Evolutionary conservation across 2,888 invertebrate genomes (phyloP).

Genomic region (Tinea semifulvella): DNA sequence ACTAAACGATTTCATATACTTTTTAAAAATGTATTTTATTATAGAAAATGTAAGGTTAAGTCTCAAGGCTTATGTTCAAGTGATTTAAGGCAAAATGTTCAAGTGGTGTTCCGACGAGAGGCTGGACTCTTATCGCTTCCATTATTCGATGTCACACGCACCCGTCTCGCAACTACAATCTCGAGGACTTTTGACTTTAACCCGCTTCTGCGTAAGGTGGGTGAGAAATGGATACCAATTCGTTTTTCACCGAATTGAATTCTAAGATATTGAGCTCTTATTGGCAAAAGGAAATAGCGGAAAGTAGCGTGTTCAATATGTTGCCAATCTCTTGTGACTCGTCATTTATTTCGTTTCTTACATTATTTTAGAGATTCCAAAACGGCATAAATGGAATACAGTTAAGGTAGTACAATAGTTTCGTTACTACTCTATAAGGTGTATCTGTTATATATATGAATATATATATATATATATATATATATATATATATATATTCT

Average conservation of each 20-base stretch:
- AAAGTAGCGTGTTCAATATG: too few species aligned
- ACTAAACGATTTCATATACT: too few species aligned
- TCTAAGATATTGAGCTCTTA: constrained; percentile 3
- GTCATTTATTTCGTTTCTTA: too few species aligned
- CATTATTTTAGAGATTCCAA: too few species aligned
- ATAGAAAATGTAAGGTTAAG: background rate
- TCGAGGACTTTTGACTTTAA: constrained; percentile 11
- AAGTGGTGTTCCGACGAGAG: background rate
- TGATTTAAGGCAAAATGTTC: constrained; percentile 1
- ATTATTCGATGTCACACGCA: constrained; percentile 13
- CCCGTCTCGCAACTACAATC: constrained; percentile 5
- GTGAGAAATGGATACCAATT: constrained; percentile 10
- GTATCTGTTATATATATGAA: too few species aligned
- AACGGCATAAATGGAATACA: too few species aligned
- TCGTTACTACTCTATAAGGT: too few species aligned
- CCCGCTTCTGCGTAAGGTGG: constrained; percentile 12
- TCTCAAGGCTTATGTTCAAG: background rate
- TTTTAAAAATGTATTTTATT: too few species aligned
- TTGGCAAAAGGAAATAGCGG: background rate
- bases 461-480: too few species aligned
- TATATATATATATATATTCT: too few species aligned
- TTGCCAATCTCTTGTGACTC: too few species aligned
- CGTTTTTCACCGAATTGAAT: constrained; percentile 4
- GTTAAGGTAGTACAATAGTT: too few species aligned
- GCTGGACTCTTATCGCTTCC: constrained; percentile 8